Evolutionary conservation across 2,797 vertebrate genomes (phyloP).

Genomic region (Chromis chromis): DNA sequence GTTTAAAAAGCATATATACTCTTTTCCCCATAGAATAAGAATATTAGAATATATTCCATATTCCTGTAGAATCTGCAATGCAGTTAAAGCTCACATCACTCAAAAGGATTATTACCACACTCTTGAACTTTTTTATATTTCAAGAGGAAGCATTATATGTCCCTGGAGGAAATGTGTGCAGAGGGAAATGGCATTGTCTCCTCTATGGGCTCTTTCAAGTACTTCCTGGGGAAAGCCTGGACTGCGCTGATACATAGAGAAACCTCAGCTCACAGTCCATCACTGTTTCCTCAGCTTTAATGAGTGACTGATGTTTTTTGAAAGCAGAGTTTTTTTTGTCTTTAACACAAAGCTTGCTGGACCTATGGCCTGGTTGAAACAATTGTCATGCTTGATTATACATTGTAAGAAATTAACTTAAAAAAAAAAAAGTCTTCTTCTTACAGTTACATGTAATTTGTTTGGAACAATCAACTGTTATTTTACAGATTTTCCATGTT

Average conservation of each 20-base stretch:
- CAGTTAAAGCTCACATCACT: slow-evolving; percentile 44
- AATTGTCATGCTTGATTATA: background rate
- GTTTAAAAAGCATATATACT: slow-evolving; percentile 6
- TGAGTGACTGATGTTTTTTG: slow-evolving; percentile 44
- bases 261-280: slow-evolving; percentile 67
- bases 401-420: too few relatives aligned
- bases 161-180: slow-evolving; percentile 71
- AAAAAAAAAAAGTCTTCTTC: too few relatives aligned
- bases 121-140: slow-evolving; percentile 54
- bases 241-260: slow-evolving; percentile 74
- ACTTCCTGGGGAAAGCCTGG: slow-evolving; percentile 86
- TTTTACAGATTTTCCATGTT: too few relatives aligned
- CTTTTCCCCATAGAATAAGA: background rate
- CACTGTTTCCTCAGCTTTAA: slow-evolving; percentile 66
- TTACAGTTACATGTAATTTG: too few relatives aligned
- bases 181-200: slow-evolving; percentile 79
- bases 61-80: background rate
- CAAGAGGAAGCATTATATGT: slow-evolving; percentile 75
- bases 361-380: slow-evolving; percentile 14
- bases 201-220: slow-evolving; percentile 79
- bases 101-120: slow-evolving; percentile 56
- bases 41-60: background rate
- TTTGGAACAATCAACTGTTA: too few relatives aligned
- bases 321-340: slow-evolving; percentile 15
- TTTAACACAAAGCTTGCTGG: slow-evolving; percentile 9